Evolutionary conservation across 2,113 vertebrate genomes (phyloP), one percentile per base, ranked within the genome.

Genomic region (Pangasianodon hypophthalmus): DNA sequence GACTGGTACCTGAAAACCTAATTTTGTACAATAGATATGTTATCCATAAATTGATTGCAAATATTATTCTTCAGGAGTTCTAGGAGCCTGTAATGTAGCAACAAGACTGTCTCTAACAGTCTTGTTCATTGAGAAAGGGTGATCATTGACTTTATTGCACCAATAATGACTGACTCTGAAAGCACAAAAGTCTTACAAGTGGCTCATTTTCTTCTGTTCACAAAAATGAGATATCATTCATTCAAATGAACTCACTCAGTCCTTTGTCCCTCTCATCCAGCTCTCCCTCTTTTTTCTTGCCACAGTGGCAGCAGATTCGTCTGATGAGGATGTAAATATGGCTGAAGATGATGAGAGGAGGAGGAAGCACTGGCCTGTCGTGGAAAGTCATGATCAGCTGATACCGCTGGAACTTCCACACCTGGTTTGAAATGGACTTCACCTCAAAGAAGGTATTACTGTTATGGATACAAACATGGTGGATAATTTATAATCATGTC

Each of bases 371-470:
- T 2, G 98, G 98, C 1, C 98, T 96, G 94, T 99, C 98, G 0
- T 99, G 97, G 92, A 99, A 99, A 0, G 98, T 99, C 98, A 99
- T 98, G 87, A 99, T 99, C 91, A 99, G 95, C 94, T 99, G 98
- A 88, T 99, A 99, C 46, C 98, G 93, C 95, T 99, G 98, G 87
- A 99, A 99, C 94, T 99, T 99, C 98, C 98, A 99, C 75, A 99
- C 97, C 93, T 99, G 98, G 94, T 99, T 99, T 85, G 98, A 99
- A 93, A 99, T 99, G 90, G 98, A 99, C 91, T 99, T 99, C 21
- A 99, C 97, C 92, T 99, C 98, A 92, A 98, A 98, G 95, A 99
- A 99, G 26, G 98, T 99, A 93, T 99, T 99, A 95, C 98, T 99
- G 50, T 73, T 50, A 86, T 13, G 46, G 44, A 41, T 90, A 73